phyloP scores from a whole-genome alignment of 92 coral and sea anemone species.

The Epizoanthus ramosus region DNA sequence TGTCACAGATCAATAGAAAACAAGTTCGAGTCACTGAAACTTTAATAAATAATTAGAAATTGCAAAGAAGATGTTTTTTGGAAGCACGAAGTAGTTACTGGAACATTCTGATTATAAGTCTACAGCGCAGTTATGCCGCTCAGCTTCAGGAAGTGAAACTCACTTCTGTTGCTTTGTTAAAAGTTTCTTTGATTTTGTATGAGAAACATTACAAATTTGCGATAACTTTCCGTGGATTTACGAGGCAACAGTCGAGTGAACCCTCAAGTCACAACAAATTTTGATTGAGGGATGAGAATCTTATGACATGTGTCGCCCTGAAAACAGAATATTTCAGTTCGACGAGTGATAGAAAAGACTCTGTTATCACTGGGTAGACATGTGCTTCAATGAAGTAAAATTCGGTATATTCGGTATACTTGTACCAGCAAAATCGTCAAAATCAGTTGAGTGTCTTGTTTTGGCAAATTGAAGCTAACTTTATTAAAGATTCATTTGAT shows the following conservation, averaged over 20 bases:
- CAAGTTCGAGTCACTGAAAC: conserved; percentile 1
- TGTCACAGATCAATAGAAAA: conserved; percentile 14
- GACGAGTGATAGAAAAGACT: too few relatives aligned
- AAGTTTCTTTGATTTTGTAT: conserved; percentile 14
- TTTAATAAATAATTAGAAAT: conserved; percentile 10
- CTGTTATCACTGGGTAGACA: too few relatives aligned
- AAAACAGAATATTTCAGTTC: too few relatives aligned
- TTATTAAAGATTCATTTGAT: conserved; percentile 11
- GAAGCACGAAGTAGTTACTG: conserved; percentile 12
- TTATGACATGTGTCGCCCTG: too few relatives aligned
- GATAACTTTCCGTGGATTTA: too few relatives aligned
- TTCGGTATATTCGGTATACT: too few relatives aligned
- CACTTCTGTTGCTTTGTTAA: conserved; percentile 15
- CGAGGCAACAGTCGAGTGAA: conserved; percentile 15
- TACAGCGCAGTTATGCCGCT: conserved; percentile 6
- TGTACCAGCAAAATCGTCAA: too few relatives aligned
- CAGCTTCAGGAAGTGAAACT: conserved; percentile 14
- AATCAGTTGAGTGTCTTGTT: too few relatives aligned
- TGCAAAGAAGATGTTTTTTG: conserved; percentile 18
- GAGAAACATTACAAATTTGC: conserved; percentile 13
- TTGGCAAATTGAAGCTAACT: conserved; percentile 13
- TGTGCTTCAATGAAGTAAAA: too few relatives aligned
- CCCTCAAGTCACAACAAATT: conserved; percentile 20
- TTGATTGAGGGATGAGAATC: conserved; percentile 20
- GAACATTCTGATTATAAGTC: conserved; percentile 1